Conservation (phyloP, 2,113 vertebrate genomes). For the Neolamprologus longior region DNA sequence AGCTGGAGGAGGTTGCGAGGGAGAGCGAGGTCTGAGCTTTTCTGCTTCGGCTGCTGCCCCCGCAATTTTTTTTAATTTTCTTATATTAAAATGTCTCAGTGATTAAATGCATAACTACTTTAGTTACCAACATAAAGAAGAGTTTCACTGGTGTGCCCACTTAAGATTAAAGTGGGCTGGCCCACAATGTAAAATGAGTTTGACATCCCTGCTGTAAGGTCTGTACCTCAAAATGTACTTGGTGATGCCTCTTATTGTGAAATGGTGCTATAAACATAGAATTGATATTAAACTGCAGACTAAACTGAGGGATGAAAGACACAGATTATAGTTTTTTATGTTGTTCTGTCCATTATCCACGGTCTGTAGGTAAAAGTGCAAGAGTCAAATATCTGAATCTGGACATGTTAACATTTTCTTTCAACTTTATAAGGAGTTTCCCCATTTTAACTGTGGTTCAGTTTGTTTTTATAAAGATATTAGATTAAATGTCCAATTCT, state of each 20-base stretch:
- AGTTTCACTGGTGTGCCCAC: background rate
- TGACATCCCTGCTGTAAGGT: background rate
- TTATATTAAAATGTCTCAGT: background rate
- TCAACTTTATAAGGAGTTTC: background rate
- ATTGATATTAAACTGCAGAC: background rate
- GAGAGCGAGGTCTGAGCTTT: background rate
- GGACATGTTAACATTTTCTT: background rate
- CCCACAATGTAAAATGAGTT: background rate
- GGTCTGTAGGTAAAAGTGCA: background rate
- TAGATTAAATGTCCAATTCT: background rate
- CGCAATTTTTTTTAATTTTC: background rate
- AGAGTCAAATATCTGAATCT: background rate
- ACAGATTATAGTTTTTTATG: background rate
- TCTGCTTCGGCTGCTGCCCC: background rate
- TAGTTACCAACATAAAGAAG: background rate
- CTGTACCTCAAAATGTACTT: background rate
- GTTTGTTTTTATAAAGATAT: background rate
- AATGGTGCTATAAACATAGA: background rate
- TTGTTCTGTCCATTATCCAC: background rate
- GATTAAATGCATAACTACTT: background rate
- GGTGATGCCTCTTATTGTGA: background rate
- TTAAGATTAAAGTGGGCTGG: background rate
- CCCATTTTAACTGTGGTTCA: background rate
- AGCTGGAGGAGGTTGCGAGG: background rate
- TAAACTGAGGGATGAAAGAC: background rate